phyloP scores from a whole-genome alignment of 2,113 vertebrate genomes.

The Xerus inauris region DNA sequence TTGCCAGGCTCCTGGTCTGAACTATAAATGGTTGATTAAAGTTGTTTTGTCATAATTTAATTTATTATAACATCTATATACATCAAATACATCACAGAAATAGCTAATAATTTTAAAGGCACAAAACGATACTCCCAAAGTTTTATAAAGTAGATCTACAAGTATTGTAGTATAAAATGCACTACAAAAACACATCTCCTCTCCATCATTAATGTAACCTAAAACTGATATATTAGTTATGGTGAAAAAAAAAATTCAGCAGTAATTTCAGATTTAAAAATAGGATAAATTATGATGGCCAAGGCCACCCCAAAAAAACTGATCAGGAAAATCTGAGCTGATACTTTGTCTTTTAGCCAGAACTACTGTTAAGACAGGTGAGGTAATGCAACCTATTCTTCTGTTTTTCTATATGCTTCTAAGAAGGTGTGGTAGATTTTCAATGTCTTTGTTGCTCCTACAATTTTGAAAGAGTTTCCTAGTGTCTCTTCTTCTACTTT shows the following conservation, averaged over 20 bases:
- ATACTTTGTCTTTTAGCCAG: background rate
- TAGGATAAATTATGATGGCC: background rate
- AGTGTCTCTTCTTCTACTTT: background rate
- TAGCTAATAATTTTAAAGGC: background rate
- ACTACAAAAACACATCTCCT: background rate
- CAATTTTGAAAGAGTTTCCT: background rate
- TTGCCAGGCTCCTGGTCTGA: background rate
- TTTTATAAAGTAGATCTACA: background rate
- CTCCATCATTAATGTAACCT: background rate
- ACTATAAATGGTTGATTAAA: background rate
- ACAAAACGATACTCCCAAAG: background rate
- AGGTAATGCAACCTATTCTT: background rate
- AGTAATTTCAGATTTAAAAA: background rate
- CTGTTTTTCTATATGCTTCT: background rate
- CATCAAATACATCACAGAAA: background rate
- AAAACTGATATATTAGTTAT: background rate
- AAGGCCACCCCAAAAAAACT: background rate
- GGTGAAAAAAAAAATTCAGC: background rate
- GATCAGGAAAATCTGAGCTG: background rate
- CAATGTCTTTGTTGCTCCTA: background rate
- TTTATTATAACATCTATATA: background rate
- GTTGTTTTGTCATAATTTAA: background rate
- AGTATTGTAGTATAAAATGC: background rate
- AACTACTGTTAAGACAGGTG: background rate
- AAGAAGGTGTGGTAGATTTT: constrained; percentile 11